Base-by-base conservation (phyloP, 2,113 vertebrate species). In the Fregata magnificens region DNA sequence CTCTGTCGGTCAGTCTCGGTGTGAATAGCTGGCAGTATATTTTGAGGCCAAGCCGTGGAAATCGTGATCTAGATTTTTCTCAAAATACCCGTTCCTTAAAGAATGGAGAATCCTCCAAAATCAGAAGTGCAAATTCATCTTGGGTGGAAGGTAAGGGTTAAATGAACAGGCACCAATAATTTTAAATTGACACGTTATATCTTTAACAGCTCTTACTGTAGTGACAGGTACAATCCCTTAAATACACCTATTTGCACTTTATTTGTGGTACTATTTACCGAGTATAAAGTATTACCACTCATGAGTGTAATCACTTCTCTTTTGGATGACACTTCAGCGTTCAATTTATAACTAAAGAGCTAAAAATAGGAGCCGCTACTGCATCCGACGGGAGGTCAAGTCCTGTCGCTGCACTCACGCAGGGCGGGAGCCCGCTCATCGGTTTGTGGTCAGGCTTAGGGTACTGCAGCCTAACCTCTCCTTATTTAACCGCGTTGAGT, bases 341-440 rank as follows among this genome's bases (percentile, higher is more conserved):
- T 92, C 62, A 36, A 18, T 42, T 84, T 49, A 38, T 62, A 63
- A 32, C 55, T 74, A 11, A 36, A 71, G 32, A 81, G 45, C 31
- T 85, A 16, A 53, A 74, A 66, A 17, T 21, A 42, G n/a, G 50
- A 77, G 28, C 26, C 38, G 40, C 50, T 66, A 2, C 32, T 3
- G 0, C 58, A 21, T 52, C 18, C 1, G 6, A 9, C 21, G 40
- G 45, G 71, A 65, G 34, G 22, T 55, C 44, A 17, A 3, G n/a
- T 42, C 25, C 25, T 22, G 7, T 53, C 49, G n/a, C n/a, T n/a
- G n/a, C n/a, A n/a, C n/a, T n/a, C n/a, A 36, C 1, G 0, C 26
- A 17, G 16, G 7, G n/a, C 2, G 14, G 34, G 45, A 38, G 38
- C 36, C 73, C 26, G 65, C 16, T 36, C 8, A 1, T 11, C 12